Evolutionary conservation across 2,888 invertebrate species (phyloP).

Genomic region (Lutraria lutraria): DNA sequence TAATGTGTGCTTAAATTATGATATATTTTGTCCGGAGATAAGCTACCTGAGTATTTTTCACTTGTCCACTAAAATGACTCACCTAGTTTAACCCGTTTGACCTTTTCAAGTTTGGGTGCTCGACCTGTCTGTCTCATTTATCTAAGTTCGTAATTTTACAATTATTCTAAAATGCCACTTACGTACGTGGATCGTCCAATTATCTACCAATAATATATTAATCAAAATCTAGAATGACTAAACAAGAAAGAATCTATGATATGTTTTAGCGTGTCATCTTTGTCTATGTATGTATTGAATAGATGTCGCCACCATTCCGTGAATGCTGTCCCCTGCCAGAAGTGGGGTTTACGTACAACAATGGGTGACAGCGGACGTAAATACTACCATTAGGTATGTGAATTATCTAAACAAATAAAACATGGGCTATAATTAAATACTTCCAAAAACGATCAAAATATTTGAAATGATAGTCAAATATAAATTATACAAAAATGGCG

Average conservation of each 20-base stretch:
- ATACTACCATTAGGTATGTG: constrained; percentile 14
- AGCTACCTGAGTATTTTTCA: not conserved
- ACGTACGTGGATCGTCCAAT: not conserved
- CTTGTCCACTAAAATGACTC: not conserved
- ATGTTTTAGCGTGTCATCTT: constrained; percentile 15
- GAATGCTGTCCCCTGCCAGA: not conserved
- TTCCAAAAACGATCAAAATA: constrained; percentile 27
- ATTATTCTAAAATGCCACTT: not conserved
- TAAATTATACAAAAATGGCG: constrained; percentile 24
- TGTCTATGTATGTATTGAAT: not conserved
- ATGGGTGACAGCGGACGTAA: not conserved
- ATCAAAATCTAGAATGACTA: constrained; percentile 11
- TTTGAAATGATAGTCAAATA: constrained; percentile 24
- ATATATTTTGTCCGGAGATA: not conserved
- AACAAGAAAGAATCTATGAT: not conserved
- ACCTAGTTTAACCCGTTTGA: not conserved
- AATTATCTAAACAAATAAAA: constrained; percentile 46
- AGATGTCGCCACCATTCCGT: not conserved
- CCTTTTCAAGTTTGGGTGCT: not conserved
- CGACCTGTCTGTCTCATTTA: not conserved
- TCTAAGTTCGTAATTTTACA: not conserved
- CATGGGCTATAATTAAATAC: constrained; percentile 45
- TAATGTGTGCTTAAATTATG: not conserved
- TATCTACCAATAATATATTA: constrained; percentile 8
- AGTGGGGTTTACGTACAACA: constrained; percentile 9